These are phyloP conservation scores for Equus przewalskii DNA, from an alignment of 2,113 vertebrate genomes.

Conservation along the genomic window DNA sequence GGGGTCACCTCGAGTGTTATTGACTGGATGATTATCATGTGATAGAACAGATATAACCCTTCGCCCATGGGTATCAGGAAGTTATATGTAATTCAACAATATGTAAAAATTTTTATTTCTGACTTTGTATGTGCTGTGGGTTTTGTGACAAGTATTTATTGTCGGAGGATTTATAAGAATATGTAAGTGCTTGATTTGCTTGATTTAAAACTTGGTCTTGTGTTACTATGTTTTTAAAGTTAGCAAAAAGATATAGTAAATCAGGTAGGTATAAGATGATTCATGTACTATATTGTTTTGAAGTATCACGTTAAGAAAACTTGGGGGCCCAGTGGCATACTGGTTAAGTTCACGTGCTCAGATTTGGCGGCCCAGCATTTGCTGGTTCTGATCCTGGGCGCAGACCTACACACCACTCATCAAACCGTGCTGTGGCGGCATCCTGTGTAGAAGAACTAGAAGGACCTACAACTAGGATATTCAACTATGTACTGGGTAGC, in stretches of 20 bases:
- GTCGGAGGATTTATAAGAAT: neutral
- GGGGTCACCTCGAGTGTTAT: neutral
- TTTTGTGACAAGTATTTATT: neutral
- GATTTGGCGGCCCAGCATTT: no score
- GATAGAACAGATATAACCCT: neutral
- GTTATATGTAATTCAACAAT: neutral
- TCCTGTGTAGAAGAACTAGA: no score
- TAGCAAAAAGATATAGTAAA: neutral
- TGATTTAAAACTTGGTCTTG: slow-evolving; percentile 23
- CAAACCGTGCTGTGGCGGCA: no score
- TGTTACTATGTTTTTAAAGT: slow-evolving; percentile 26
- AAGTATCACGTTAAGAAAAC: slow-evolving; percentile 41
- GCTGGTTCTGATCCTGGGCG: no score
- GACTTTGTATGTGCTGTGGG: neutral
- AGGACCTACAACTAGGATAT: no score
- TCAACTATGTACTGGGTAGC: no score
- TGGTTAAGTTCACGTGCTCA: no score
- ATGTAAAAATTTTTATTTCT: neutral
- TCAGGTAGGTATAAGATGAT: neutral
- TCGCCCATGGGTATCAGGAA: neutral
- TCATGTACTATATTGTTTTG: neutral
- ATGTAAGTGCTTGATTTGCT: neutral
- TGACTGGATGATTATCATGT: neutral
- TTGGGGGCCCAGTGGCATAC: neutral
- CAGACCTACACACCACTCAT: no score